phyloP scores from a whole-genome alignment of 2,888 invertebrate species.

The Venusia cambrica region DNA sequence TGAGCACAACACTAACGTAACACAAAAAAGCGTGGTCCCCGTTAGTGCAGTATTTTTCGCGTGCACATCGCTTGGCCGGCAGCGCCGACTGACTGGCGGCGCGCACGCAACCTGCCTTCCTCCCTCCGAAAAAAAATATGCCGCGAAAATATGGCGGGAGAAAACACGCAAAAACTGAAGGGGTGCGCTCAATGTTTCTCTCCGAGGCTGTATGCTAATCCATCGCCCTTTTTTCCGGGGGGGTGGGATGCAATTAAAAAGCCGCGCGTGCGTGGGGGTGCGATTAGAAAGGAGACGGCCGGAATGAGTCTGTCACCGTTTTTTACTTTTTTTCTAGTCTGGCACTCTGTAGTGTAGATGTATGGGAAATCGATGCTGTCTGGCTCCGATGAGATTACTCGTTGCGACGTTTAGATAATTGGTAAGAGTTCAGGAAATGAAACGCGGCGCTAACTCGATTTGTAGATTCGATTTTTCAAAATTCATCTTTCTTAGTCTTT shows the following conservation, averaged over 20 bases:
- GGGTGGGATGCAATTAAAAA: conserved; percentile 79
- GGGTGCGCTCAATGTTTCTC: conserved; percentile 65
- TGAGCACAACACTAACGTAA: conserved; percentile 46
- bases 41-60: conserved; percentile 17
- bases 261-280: conserved; percentile 78
- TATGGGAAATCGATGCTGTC: conserved; percentile 57
- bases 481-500: too few species aligned
- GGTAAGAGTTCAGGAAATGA: conserved; percentile 23
- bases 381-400: conserved; percentile 35
- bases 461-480: conserved; percentile 5
- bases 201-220: conserved; percentile 79
- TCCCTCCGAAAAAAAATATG: conserved; percentile 59
- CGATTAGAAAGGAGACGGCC: conserved; percentile 78
- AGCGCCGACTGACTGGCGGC: conserved; percentile 67
- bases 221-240: conserved; percentile 77
- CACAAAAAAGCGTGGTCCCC: conserved; percentile 34
- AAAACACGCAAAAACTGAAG: conserved; percentile 73
- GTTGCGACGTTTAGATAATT: conserved; percentile 23
- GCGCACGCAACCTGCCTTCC: conserved; percentile 63
- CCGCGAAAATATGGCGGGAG: conserved; percentile 73
- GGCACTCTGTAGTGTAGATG: conserved; percentile 47
- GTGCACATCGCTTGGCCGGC: conserved; percentile 73
- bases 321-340: conserved; percentile 79
- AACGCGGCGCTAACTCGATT: conserved; percentile 11
- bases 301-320: conserved; percentile 75